Conservation (phyloP, 2,797 vertebrate species). For the Manis crassicaudata region DNA sequence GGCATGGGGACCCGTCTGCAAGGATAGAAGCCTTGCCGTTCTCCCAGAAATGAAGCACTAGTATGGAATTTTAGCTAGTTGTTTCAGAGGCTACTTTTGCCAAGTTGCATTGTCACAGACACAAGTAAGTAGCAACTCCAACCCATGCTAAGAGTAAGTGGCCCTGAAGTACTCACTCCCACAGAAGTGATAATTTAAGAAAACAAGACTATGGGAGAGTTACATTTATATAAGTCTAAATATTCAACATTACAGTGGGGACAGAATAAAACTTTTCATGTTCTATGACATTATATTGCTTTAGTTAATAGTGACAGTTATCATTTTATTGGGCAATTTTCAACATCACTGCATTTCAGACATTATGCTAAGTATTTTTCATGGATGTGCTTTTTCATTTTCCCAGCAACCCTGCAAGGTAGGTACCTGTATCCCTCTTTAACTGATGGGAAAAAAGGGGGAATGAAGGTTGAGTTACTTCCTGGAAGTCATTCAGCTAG, state of each 20-base stretch:
- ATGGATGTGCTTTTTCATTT: not conserved
- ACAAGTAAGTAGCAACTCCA: not conserved
- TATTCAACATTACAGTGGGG: not conserved
- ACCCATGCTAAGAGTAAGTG: not conserved
- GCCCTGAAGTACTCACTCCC: not conserved
- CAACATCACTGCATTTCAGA: not conserved
- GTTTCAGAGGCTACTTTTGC: not conserved
- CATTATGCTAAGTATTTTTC: not conserved
- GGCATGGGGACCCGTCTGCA: not conserved
- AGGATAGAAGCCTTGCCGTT: not conserved
- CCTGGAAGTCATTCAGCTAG: not conserved
- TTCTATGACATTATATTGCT: not conserved
- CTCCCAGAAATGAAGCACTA: not conserved
- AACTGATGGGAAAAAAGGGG: not conserved
- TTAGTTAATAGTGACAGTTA: not conserved
- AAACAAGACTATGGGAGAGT: not conserved
- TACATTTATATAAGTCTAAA: conserved; percentile 16
- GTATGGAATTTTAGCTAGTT: not conserved
- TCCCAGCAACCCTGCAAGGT: not conserved
- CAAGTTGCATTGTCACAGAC: not conserved
- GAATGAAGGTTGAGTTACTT: not conserved
- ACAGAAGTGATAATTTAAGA: conserved; percentile 23
- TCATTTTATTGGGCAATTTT: not conserved
- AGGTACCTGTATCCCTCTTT: not conserved
- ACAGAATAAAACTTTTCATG: conserved; percentile 38